phyloP scores from a whole-genome alignment of 2,113 vertebrate genomes.

The Aegypius monachus region DNA sequence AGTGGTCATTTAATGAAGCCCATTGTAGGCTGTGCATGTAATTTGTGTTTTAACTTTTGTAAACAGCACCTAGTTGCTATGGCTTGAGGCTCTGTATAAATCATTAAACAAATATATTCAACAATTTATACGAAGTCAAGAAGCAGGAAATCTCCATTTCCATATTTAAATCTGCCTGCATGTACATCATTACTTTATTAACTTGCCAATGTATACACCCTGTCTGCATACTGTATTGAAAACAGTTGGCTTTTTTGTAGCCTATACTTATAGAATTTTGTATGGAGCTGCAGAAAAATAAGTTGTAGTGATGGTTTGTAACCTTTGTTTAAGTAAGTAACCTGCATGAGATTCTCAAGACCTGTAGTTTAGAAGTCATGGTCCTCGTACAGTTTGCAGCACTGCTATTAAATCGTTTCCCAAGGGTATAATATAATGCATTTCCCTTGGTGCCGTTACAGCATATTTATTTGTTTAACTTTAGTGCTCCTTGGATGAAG shows the following conservation, averaged over 20 bases:
- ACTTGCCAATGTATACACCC: background rate
- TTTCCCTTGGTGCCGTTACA: background rate
- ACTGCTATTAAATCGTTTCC: background rate
- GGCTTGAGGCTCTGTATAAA: background rate
- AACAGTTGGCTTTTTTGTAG: background rate
- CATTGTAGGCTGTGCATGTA: background rate
- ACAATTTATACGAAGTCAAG: constrained; percentile 30
- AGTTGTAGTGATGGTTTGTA: constrained; percentile 14
- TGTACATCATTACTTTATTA: background rate
- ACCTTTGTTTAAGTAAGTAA: constrained; percentile 57
- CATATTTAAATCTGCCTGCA: constrained; percentile 1
- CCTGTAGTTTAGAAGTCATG: background rate
- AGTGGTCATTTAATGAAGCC: constrained; percentile 18
- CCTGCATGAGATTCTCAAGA: background rate
- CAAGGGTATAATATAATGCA: background rate
- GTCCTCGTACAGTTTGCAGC: background rate
- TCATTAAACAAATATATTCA: constrained; percentile 44
- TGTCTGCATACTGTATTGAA: background rate
- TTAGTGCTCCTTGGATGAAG: background rate
- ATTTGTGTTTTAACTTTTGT: constrained; percentile 23
- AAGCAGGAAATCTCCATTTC: constrained; percentile 10
- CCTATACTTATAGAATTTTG: background rate
- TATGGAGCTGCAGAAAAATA: constrained; percentile 25
- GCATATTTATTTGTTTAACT: background rate
- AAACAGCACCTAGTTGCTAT: constrained; percentile 33